Evolutionary conservation across 1,140 invertebrate species (phyloP), one percentile per base, ranked within the genome.

Genomic region (Platorchestia sp.): DNA sequence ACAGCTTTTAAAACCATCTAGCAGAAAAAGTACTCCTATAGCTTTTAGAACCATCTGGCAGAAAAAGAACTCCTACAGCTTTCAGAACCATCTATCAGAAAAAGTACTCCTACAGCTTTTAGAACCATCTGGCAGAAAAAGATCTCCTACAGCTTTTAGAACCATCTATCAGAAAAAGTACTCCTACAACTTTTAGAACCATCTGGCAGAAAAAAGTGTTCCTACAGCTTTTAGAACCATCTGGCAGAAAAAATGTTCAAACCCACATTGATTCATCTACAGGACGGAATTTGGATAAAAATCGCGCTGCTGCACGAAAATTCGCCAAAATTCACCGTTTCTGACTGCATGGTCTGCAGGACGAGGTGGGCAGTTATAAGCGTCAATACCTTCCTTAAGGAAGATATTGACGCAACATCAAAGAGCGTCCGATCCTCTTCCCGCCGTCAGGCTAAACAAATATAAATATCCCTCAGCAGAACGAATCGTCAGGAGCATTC

Each of bases 361-460:
- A 45, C 87, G 87, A 90, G 41, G 41, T 44, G 41, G 91, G 40
- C 91, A 93, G 91, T 93, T 93, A 45, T 44, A 6, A 45, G 40
- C 91, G 91, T 44, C 36, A 27, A 42, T 10, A 93, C 47, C 91
- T 47, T 45, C 43, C 40, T 40, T 44, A 45, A 19, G 91, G 45
- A 93, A 47, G n/a, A n/a, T n/a, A n/a, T n/a, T n/a, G n/a, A n/a
- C n/a, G n/a, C n/a, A n/a, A 47, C 41, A 93, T 93, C 91, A 93
- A 93, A 93, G 91, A 44, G 91, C 91, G 47, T 44, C 45, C 44
- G 43, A 44, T 93, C 91, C 91, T 93, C 91, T 93, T 93, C 45
- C 36, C 16, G 43, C 44, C 43, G 44, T 10, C 44, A 47, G 91
- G 44, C 91, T 44, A 45, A 45, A 47, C 91, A 45, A 45, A 45